Percentiles rank a stretch among this genome's conserved stretches.
Evolutionary conservation across 35 echinoderm and acorn worm species (phyloP).

Genomic region (Hemicentrotus pulcherrimus): DNA sequence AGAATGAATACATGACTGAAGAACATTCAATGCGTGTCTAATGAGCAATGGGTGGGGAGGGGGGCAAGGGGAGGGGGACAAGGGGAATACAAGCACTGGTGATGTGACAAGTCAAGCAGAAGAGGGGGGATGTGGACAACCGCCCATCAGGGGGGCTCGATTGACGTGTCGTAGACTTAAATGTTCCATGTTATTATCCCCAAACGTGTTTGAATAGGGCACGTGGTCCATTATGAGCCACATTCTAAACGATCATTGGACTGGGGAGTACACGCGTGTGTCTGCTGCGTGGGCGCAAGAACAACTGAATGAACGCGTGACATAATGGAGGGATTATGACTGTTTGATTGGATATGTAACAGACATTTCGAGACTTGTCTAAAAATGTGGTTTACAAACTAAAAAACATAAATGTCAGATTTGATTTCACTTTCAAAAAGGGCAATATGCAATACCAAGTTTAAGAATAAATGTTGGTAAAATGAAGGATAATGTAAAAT

Average conservation of each 20-base stretch:
- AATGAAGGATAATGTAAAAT: neutral
- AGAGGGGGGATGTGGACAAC: neutral
- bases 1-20: neutral
- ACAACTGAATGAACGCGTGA: neutral
- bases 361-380: neutral
- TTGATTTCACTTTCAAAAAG: neutral
- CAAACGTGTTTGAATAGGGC: neutral
- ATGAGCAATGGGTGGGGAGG: neutral
- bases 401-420: neutral
- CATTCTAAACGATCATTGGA: neutral
- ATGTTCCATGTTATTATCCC: neutral
- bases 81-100: neutral
- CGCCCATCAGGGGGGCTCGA: neutral
- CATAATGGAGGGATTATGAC: neutral
- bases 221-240: neutral
- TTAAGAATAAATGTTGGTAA: neutral
- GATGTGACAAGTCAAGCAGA: neutral
- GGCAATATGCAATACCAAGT: neutral
- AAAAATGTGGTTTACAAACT: neutral
- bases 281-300: neutral
- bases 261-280: neutral
- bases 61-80: neutral
- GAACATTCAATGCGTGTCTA: neutral
- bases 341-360: slow-evolving; percentile 12
- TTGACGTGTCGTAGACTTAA: neutral